Evolutionary conservation across 2,888 invertebrate species (phyloP), one percentile per base, ranked within the genome.

Genomic region (Rhogogaster chlorosoma): DNA sequence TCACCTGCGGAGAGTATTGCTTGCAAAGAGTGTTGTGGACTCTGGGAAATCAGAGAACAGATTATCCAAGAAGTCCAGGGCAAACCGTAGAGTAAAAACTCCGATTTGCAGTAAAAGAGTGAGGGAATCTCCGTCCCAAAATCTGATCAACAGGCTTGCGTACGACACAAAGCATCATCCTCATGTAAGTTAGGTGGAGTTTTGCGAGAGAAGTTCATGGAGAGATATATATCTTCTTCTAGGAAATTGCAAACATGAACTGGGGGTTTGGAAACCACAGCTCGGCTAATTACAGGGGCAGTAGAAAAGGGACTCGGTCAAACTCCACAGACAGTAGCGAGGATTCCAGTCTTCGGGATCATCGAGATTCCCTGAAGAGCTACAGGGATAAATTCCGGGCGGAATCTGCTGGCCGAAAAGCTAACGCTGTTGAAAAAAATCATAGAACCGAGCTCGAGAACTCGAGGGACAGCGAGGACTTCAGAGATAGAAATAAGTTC

Each of bases 111-210:
- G n/a, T 15, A 22, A 26, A 80, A n/a, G 67, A 84, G 42, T 26
- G 10, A 86, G 86, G 45, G 83, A 84, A 71, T 86, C 87, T 75
- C 88, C 88, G 7, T 88, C 88, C 22, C 87, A 90, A 73, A 88
- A 91, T 78, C 85, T 91, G 45, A 92, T 93, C 85, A 90, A 93
- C 86, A 89, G 85, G 87, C 86, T 93, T 57, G 91, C 92, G 32
- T 92, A 91, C 73, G 92, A 92, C 85, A 92, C 90, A 18, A 88
- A 89, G 36, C 90, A 92, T 87, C 90, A 92, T 89, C 92, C 93
- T 0, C 87, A 89, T 77, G 93, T 93, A 88, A 90, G 91, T 88
- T 1, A 7, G 53, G 1, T n/a, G 15, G n/a, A 75, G n/a, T 53
- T 53, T n/a, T n/a, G 4, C 2, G n/a, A 53, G 53, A 53, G 0